Percentiles rank a stretch among this genome's conserved stretches.
These are phyloP conservation scores for Orchesella cincta DNA, from an alignment of 1,140 invertebrate genomes.

Conservation along the genomic window DNA sequence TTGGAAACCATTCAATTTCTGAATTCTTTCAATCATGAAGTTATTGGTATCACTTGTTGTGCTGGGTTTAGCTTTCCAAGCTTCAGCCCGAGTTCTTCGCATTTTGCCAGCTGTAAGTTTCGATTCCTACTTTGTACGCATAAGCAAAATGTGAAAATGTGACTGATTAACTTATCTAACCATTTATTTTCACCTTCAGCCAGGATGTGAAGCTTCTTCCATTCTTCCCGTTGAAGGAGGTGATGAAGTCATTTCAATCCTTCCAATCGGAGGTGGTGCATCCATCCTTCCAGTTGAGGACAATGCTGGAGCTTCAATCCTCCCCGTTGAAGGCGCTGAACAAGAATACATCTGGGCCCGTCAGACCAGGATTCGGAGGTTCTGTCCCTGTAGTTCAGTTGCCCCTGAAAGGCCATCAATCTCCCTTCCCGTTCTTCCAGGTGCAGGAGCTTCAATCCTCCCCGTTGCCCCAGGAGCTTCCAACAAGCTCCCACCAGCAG, in stretches of 20 bases:
- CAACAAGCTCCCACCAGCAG: not conserved
- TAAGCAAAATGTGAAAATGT: not conserved
- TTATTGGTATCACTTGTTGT: not conserved
- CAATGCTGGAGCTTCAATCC: not conserved
- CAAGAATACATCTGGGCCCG: not conserved
- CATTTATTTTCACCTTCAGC: not conserved
- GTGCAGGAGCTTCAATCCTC: not conserved
- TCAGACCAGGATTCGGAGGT: not conserved
- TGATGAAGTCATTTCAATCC: not conserved
- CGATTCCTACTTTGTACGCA: not conserved
- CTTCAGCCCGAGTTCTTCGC: not conserved
- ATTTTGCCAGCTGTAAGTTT: not conserved
- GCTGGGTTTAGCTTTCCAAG: too few species aligned
- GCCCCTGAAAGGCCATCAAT: not conserved
- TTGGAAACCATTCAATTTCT: not conserved
- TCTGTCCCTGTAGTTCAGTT: not conserved
- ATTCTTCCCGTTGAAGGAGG: not conserved
- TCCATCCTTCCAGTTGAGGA: not conserved
- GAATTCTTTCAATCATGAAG: not conserved
- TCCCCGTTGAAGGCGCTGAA: not conserved
- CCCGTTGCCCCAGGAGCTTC: not conserved
- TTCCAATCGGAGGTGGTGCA: not conserved
- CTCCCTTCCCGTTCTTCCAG: not conserved
- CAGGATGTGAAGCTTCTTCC: not conserved
- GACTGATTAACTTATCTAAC: not conserved